Evolutionary conservation across 2,797 vertebrate species (phyloP), one percentile per base, ranked within the genome.

Genomic region (Bradypodion pumilum): DNA sequence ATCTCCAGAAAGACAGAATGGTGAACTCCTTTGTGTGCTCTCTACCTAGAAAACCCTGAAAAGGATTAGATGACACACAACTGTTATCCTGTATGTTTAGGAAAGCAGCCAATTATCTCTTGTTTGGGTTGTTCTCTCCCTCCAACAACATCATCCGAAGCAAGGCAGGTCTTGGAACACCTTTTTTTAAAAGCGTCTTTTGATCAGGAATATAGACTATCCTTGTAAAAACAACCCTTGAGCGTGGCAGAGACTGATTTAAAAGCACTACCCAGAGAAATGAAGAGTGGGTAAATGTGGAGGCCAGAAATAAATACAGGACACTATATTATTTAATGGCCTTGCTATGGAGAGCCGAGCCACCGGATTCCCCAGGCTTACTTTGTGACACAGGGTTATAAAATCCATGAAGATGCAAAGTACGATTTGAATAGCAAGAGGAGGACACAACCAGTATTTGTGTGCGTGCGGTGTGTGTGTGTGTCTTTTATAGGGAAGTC

Each of bases 91-190:
- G n/a, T n/a, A 56, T 16, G 52, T 56, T 4, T 19, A 56, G 52
- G 52, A 56, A 15, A 56, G 52, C 16, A 56, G 52, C 27, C 78
- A 42, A 85, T 89, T 44, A 86, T 88, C 89, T 91, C 85, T 87
- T 82, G 79, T 16, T 12, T 56, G 49, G 25, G n/a, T 74, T 85
- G 84, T 79, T 85, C 74, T 29, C 4, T 63, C 29, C 37, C 75
- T 66, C 66, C 69, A 15, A 19, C 42, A 76, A 62, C 7, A 76
- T 77, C 46, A 27, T 85, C 75, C 19, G 59, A 62, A 85, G 63
- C 87, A 69, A 42, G 80, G 75, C 70, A 78, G 42, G 35, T 91
- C 77, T 62, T 25, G 15, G 72, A 56, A 68, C 81, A 80, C 81
- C 85, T 59, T 85, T 49, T 8, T 85, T 87, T 85, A 80, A 56